A percentile compares a stretch with the other conserved stretches of the same genome.
Conservation (phyloP, 2,797 vertebrate species). For the Enteromius argenteus region DNA sequence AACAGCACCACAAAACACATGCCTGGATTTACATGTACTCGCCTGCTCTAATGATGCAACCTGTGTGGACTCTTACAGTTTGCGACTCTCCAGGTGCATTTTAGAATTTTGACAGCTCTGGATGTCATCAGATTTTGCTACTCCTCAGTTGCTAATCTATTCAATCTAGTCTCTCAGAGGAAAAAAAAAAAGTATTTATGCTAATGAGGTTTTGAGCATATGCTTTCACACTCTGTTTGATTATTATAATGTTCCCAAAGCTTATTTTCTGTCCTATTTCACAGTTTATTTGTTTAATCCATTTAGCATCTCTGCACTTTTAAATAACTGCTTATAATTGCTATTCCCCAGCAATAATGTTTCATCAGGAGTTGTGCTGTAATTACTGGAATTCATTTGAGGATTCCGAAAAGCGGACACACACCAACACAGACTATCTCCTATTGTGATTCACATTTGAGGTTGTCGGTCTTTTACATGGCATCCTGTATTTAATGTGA, state of each 20-base stretch:
- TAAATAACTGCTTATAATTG: slow-evolving; percentile 39
- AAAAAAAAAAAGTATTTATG: neutral
- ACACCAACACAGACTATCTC: slow-evolving; percentile 6
- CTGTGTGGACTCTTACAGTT: slow-evolving; percentile 1
- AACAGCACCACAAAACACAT: slow-evolving; percentile 13
- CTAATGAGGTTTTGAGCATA: slow-evolving; percentile 19
- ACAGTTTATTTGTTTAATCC: slow-evolving; percentile 49
- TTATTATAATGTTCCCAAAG: slow-evolving; percentile 35
- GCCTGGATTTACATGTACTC: slow-evolving; percentile 14
- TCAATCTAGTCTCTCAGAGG: neutral
- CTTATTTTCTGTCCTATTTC: slow-evolving; percentile 40
- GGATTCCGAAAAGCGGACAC: slow-evolving; percentile 3
- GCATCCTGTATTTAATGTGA: slow-evolving; percentile 21
- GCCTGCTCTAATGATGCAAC: slow-evolving; percentile 38
- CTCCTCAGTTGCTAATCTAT: slow-evolving; percentile 6
- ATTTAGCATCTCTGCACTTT: slow-evolving; percentile 23
- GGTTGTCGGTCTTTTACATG: neutral
- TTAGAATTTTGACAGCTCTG: slow-evolving; percentile 5
- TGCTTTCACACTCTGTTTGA: neutral
- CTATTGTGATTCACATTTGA: slow-evolving; percentile 17
- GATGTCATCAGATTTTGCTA: slow-evolving; percentile 12
- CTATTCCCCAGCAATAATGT: slow-evolving; percentile 29
- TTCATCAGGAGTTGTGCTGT: slow-evolving; percentile 16
- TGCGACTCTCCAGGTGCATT: neutral
- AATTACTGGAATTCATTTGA: slow-evolving; percentile 36